Conservation (phyloP, 2,113 vertebrate species). For the Vidua macroura region DNA sequence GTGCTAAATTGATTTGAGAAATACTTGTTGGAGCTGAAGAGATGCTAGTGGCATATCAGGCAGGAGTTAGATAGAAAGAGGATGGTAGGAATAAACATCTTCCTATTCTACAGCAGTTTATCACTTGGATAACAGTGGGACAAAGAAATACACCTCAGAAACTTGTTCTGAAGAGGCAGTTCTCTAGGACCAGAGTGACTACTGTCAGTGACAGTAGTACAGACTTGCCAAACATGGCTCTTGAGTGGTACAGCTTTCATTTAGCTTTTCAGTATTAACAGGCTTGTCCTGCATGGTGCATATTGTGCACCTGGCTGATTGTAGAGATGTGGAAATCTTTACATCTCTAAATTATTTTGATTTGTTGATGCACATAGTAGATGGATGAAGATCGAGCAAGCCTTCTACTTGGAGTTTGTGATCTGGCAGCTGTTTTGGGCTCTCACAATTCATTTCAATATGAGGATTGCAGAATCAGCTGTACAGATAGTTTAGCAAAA, state of each 20-base stretch:
- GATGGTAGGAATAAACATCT: not conserved
- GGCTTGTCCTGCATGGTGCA: not conserved
- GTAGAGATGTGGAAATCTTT: not conserved
- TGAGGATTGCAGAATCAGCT: not conserved
- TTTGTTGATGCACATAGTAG: not conserved
- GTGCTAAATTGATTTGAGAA: not conserved
- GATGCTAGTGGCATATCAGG: not conserved
- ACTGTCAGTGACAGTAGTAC: not conserved
- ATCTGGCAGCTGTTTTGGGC: not conserved
- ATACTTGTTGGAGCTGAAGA: not conserved
- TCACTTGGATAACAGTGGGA: not conserved
- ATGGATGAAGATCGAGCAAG: not conserved
- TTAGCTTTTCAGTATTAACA: not conserved
- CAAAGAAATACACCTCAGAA: not conserved
- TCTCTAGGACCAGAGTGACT: not conserved
- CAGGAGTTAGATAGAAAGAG: not conserved
- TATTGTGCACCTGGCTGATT: not conserved
- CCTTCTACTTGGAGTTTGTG: not conserved
- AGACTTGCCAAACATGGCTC: not conserved
- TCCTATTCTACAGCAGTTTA: not conserved
- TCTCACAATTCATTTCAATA: not conserved
- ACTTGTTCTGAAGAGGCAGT: not conserved
- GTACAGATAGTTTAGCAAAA: conserved; percentile 13
- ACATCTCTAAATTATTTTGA: not conserved
- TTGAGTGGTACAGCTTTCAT: not conserved